These are phyloP conservation scores for Standfussiana lucernea DNA, from an alignment of 2,888 invertebrate species.

Conservation along the genomic window DNA sequence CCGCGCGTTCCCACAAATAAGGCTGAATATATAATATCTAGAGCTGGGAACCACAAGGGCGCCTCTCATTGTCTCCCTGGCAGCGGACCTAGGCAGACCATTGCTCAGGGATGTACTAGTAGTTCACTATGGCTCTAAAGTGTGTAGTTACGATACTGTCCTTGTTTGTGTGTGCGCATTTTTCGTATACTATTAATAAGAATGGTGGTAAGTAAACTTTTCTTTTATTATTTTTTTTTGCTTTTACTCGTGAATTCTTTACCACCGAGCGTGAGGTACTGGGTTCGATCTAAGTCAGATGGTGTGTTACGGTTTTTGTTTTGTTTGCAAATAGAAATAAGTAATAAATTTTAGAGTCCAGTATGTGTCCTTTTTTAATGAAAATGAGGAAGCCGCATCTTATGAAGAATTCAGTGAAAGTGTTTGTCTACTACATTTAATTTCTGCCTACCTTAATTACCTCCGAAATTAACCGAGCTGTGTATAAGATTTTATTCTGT, in stretches of 20 bases:
- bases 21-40: conserved; percentile 55
- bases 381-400: not conserved
- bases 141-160: conserved; percentile 73
- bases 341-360: not conserved
- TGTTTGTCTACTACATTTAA: not conserved
- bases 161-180: conserved; percentile 76
- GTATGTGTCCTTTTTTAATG: not conserved
- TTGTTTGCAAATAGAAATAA: not conserved
- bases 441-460: not conserved
- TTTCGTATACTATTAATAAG: conserved; percentile 74
- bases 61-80: conserved; percentile 69
- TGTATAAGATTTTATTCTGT: not conserved
- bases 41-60: conserved; percentile 47
- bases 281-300: not conserved
- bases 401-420: not conserved
- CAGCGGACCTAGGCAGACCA: conserved; percentile 57
- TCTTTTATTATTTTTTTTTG: conserved; percentile 3
- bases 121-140: conserved; percentile 73
- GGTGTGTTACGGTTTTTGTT: not conserved
- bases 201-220: conserved; percentile 73
- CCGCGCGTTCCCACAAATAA: conserved; percentile 64
- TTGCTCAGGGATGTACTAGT: conserved; percentile 26
- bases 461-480: not conserved
- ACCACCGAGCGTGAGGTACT: not conserved
- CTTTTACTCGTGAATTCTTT: not conserved